Evolutionary conservation across 2,888 invertebrate species (phyloP), one percentile per base, ranked within the genome.

Genomic region (Plebejus argus): DNA sequence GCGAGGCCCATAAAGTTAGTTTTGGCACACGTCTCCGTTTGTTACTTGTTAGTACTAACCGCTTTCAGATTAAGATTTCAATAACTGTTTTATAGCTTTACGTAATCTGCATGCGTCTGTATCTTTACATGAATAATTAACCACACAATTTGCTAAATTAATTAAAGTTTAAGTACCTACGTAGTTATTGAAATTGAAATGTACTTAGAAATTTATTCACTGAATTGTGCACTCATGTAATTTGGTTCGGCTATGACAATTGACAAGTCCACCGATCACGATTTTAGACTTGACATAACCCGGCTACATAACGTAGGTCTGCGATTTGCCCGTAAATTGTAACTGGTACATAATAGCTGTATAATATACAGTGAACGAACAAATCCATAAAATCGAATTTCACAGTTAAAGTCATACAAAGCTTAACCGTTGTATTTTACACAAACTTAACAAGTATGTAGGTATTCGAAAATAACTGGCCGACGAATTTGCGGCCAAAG

Each of bases 1-100:
- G 94, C 94, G 86, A 93, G 91, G 92, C 90, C 93, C 93, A 93
- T 94, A 93, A 93, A 93, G 92, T 91, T 91, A 89, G 89, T 90
- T 91, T 93, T 91, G 92, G 92, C 92, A 92, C 90, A 90, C 90
- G 92, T 92, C 89, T 89, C 87, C 90, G 89, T 93, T 93, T 93
- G 93, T 93, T 90, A 89, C 89, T 92, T 89, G 93, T 93, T 93
- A 92, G 92, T 89, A 89, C 87, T 86, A 89, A 89, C 87, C 82
- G 83, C 84, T 85, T 82, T 82, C 84, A 90, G 90, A 92, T 92
- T 88, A 88, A 90, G 91, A 91, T 91, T 91, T 91, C 83, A 81
- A 81, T 79, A 81, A 82, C 80, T 80, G 75, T 80, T 81, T 79
- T 76, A 78, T 78, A 78, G 35, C 72, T 76, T 70, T 76, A 45